phyloP scores from a whole-genome alignment of 2,888 invertebrate genomes.

The Pseudolycoriella hygida region DNA sequence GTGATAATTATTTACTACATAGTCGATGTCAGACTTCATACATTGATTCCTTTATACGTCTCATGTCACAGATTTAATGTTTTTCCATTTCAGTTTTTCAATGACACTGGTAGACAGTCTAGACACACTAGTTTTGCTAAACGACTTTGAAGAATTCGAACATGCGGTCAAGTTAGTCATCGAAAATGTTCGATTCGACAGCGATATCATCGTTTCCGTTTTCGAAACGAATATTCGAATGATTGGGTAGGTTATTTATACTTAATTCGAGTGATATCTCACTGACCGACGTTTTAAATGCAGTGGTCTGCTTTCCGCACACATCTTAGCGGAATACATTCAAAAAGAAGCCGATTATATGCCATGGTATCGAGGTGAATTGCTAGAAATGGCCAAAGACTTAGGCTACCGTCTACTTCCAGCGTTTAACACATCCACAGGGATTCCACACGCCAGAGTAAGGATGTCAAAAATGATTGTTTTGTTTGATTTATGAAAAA shows the following conservation, averaged over 20 bases:
- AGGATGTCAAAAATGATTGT: slow-evolving; percentile 9
- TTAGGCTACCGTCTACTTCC: slow-evolving; percentile 81
- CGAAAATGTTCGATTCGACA: slow-evolving; percentile 77
- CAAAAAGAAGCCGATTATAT: slow-evolving; percentile 45
- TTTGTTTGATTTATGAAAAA: neutral
- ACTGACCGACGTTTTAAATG: neutral
- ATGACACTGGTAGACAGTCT: slow-evolving; percentile 87
- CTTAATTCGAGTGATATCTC: neutral
- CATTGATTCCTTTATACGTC: too few relatives aligned
- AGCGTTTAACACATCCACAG: slow-evolving; percentile 96
- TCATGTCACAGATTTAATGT: too few relatives aligned
- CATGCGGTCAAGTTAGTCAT: slow-evolving; percentile 73
- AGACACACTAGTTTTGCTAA: slow-evolving; percentile 81
- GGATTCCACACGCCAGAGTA: slow-evolving; percentile 91
- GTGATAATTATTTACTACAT: too few relatives aligned
- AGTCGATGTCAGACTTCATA: too few relatives aligned
- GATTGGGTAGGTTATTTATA: slow-evolving; percentile 52
- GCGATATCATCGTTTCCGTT: slow-evolving; percentile 87
- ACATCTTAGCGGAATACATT: slow-evolving; percentile 69
- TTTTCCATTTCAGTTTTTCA: slow-evolving; percentile 61
- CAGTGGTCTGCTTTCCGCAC: slow-evolving; percentile 81
- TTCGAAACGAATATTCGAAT: slow-evolving; percentile 97
- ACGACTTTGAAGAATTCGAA: slow-evolving; percentile 89
- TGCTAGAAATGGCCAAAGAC: slow-evolving; percentile 80
- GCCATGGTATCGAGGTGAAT: slow-evolving; percentile 74